Percentiles rank a stretch among this genome's conserved stretches.
phyloP scores from a whole-genome alignment of 2,888 invertebrate species.

The Papilio demoleus region DNA sequence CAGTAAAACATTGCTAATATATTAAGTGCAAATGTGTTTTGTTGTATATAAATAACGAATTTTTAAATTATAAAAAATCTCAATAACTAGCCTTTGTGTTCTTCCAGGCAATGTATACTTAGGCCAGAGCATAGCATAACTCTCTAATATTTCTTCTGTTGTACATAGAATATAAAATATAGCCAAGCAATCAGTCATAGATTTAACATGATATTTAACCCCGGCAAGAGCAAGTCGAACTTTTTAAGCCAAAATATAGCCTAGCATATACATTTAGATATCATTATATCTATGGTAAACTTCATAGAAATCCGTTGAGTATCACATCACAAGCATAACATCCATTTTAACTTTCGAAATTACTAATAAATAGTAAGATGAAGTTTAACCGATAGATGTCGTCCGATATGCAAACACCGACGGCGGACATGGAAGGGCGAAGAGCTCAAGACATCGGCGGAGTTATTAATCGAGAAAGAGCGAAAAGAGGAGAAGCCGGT shows the following conservation, averaged over 20 bases:
- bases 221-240: too few species aligned
- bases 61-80: too few species aligned
- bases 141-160: too few species aligned
- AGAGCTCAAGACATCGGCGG: slow-evolving; percentile 28
- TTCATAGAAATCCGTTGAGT: not conserved
- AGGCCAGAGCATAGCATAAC: too few species aligned
- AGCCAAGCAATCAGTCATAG: too few species aligned
- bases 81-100: too few species aligned
- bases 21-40: not conserved
- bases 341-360: not conserved
- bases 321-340: not conserved
- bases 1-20: not conserved
- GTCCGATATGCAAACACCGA: slow-evolving; percentile 35
- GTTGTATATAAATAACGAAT: too few species aligned
- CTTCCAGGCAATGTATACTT: too few species aligned
- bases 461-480: slow-evolving; percentile 23
- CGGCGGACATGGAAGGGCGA: slow-evolving; percentile 35
- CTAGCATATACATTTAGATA: too few species aligned
- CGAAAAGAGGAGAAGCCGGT: slow-evolving; percentile 1
- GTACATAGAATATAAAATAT: too few species aligned
- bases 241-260: too few species aligned
- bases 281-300: not conserved
- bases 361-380: not conserved
- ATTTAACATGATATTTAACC: too few species aligned
- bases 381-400: slow-evolving; percentile 20